Conservation (phyloP, 2,888 invertebrate genomes). For the Drepana falcataria region DNA sequence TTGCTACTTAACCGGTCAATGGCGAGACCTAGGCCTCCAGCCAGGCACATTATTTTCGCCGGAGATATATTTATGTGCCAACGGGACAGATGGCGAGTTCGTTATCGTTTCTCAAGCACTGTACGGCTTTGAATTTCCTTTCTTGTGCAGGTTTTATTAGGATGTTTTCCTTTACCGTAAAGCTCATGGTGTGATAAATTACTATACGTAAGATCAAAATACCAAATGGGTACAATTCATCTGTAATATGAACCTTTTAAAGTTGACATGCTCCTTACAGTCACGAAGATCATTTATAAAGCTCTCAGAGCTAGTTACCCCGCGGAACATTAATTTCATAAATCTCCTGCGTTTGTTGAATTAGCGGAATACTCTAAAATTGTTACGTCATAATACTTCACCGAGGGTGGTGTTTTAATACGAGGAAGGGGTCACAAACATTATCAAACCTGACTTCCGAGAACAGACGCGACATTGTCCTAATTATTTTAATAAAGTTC, state of each 20-base stretch:
- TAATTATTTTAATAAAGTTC: neutral
- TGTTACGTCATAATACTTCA: slow-evolving; percentile 12
- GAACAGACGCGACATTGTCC: neutral
- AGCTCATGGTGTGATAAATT: no score
- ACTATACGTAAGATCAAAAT: no score
- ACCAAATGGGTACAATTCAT: neutral
- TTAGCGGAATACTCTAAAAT: slow-evolving; percentile 21
- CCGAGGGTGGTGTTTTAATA: neutral
- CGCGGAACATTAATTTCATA: slow-evolving; percentile 24
- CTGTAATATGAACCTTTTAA: slow-evolving; percentile 11
- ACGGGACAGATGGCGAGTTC: no score
- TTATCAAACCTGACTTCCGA: neutral
- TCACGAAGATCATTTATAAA: slow-evolving; percentile 25
- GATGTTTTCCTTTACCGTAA: no score
- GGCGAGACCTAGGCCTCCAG: no score
- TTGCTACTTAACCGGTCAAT: no score
- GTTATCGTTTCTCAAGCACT: no score
- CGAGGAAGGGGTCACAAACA: neutral
- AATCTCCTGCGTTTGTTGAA: slow-evolving; percentile 18
- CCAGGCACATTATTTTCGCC: no score
- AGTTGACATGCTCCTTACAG: slow-evolving; percentile 10
- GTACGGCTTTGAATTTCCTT: no score
- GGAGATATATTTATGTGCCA: no score
- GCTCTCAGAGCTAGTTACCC: slow-evolving; percentile 27
- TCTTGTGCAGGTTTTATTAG: no score